These are phyloP conservation scores for Smittia sp. DNA, from an alignment of 2,888 invertebrate species.

Conservation along the genomic window DNA sequence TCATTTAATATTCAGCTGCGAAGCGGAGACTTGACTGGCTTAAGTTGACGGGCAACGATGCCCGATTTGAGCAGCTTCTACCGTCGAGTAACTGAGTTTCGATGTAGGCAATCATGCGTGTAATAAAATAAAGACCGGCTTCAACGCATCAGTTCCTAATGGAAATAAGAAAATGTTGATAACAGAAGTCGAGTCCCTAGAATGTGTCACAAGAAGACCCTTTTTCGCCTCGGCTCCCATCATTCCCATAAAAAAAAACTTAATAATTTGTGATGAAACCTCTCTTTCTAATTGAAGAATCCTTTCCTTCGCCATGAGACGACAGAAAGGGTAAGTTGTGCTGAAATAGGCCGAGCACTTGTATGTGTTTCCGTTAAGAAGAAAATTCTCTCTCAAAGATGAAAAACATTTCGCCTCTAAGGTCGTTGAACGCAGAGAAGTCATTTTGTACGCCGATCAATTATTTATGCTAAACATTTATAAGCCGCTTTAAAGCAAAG, in stretches of 20 bases:
- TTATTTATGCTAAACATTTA: constrained; percentile 16
- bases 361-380: neutral
- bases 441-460: neutral
- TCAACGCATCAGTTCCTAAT: too few relatives aligned
- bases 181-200: too few relatives aligned
- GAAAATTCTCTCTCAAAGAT: neutral
- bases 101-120: too few relatives aligned
- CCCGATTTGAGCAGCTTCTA: too few relatives aligned
- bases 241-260: neutral
- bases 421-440: constrained; percentile 10
- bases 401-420: neutral
- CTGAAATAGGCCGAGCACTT: neutral
- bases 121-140: too few relatives aligned
- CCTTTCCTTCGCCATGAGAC: neutral
- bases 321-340: neutral
- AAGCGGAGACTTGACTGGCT: neutral
- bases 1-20: neutral
- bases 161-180: too few relatives aligned
- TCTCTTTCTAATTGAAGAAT: constrained; percentile 8
- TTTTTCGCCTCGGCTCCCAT: neutral
- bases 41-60: too few relatives aligned
- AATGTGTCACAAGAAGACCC: neutral
- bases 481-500: neutral
- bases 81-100: too few relatives aligned
- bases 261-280: constrained; percentile 20